Evolutionary conservation across 2,888 invertebrate species (phyloP), one percentile per base, ranked within the genome.

Genomic region (Troilus luridus): DNA sequence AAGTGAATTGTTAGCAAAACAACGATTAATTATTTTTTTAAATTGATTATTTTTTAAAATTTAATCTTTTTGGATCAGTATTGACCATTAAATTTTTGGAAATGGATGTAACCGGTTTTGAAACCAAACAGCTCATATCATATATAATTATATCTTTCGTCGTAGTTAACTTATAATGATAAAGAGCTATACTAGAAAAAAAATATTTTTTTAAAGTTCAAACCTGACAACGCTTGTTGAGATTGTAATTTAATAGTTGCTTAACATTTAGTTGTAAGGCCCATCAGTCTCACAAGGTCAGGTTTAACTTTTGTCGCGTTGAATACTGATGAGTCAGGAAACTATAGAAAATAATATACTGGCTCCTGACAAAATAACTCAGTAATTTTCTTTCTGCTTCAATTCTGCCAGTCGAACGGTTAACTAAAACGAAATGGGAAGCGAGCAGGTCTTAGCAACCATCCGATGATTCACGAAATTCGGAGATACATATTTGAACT

Each of bases 221-320:
- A 41, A 41, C 17, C 41, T 41, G 41, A 41, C 72, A 77, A 77
- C 41, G 72, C 8, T 41, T 5, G 41, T 41, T 77, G 41, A 27
- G 24, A 67, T 67, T 1, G 41, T 77, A 77, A 24, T 24, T 67
- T 67, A 27, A 3, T 5, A 67, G 41, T 77, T 27, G 41, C 41
- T 17, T 77, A 77, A 77, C 27, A 77, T 77, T 77, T 77, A 77
- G 72, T 77, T 77, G 72, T 17, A 77, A 77, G 72, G 41, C 72
- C 19, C 72, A 77, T 77, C 72, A 77, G 72, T 17, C 41, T 19
- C 41, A 41, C 72, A 77, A 77, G 72, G 72, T 77, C 72, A 27
- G 27, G 27, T 77, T 41, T 77, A 77, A 77, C 72, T 77, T 72
- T 77, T 27, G 41, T 77, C 41, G 72, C 1, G 41, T 19, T 77